These are phyloP conservation scores for Pteronura brasiliensis DNA, from an alignment of 2,113 vertebrate species.

Conservation along the genomic window DNA sequence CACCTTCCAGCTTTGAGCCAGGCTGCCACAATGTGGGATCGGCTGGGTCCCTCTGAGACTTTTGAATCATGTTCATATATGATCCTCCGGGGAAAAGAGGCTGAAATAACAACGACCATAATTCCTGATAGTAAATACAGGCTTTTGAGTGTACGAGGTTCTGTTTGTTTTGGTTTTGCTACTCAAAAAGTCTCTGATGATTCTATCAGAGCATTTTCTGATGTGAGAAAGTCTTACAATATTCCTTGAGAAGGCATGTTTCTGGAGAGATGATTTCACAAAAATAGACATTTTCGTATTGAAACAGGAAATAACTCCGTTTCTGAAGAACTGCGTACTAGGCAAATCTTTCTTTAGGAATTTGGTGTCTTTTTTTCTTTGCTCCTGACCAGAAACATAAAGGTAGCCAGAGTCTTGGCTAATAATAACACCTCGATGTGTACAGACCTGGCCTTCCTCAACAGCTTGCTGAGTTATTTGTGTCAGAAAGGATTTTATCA, in stretches of 20 bases:
- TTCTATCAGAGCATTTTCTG: background rate
- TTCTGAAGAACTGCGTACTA: slow-evolving; percentile 63
- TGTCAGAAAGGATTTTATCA: slow-evolving; percentile 79
- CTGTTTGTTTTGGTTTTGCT: background rate
- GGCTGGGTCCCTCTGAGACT: background rate
- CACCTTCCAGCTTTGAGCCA: background rate
- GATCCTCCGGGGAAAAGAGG: background rate
- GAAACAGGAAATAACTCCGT: slow-evolving; percentile 41
- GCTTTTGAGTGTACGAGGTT: background rate
- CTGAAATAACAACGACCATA: background rate
- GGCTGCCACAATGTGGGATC: background rate
- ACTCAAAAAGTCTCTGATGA: background rate
- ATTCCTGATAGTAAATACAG: background rate
- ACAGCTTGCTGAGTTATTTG: slow-evolving; percentile 77
- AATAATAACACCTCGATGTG: slow-evolving; percentile 78
- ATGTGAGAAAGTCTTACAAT: slow-evolving; percentile 10
- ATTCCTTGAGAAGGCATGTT: slow-evolving; percentile 36
- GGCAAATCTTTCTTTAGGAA: slow-evolving; percentile 75
- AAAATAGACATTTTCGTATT: slow-evolving; percentile 31
- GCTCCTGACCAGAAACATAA: slow-evolving; percentile 72
- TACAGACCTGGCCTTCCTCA: slow-evolving; percentile 71
- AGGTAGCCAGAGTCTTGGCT: slow-evolving; percentile 72
- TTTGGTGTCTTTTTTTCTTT: slow-evolving; percentile 52
- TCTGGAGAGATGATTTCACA: slow-evolving; percentile 32
- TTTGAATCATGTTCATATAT: background rate